Conservation (phyloP, 1,140 invertebrate species). For the Achatina immaculata region DNA sequence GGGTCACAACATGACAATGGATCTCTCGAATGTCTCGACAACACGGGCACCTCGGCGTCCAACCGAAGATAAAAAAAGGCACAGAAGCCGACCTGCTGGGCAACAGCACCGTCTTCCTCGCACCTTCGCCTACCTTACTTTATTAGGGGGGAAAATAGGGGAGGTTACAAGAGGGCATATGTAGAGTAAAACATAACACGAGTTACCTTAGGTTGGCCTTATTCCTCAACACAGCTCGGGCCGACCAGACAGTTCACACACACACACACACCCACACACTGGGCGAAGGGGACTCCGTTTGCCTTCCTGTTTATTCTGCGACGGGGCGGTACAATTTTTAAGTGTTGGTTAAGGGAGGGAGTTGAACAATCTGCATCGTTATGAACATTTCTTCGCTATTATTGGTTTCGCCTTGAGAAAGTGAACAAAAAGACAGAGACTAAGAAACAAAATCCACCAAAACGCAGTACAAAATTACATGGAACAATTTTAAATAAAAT, state of each 20-base stretch:
- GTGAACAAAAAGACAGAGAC: too few species aligned
- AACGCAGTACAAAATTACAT: too few species aligned
- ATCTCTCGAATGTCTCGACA: neutral
- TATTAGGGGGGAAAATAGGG: too few species aligned
- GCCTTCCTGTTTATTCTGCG: neutral
- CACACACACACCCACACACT: neutral
- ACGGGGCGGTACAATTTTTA: neutral
- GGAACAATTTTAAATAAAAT: too few species aligned
- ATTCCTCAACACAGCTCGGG: neutral
- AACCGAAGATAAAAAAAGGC: slow-evolving; percentile 5
- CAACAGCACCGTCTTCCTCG: neutral
- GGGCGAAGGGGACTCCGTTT: neutral
- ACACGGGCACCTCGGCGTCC: neutral
- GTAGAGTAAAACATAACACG: neutral
- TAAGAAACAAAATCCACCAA: too few species aligned
- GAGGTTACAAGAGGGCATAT: neutral
- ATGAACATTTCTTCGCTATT: too few species aligned
- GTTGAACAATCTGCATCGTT: too few species aligned
- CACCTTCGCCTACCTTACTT: neutral
- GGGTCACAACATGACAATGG: neutral
- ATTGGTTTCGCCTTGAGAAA: too few species aligned
- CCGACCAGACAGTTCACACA: neutral
- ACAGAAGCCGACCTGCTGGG: neutral
- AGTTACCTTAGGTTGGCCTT: neutral
- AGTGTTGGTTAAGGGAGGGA: too few species aligned